Conservation (phyloP, 2,888 invertebrate species). For the Chaetogeoica ovagalla region DNA sequence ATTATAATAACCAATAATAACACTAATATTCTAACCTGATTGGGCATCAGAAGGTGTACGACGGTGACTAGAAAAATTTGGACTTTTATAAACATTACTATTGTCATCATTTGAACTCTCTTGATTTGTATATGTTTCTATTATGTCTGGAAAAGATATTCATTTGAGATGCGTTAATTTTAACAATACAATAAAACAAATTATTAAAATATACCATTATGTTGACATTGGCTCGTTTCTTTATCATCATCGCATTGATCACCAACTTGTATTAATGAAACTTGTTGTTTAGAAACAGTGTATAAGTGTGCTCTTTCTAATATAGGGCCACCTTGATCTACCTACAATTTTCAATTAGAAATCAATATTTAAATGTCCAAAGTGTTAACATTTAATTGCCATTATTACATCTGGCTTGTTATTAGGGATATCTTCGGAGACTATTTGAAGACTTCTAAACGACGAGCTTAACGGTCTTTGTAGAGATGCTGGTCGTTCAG, state of each 20-base stretch:
- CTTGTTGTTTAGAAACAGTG: conserved; percentile 75
- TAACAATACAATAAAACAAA: conserved; percentile 4
- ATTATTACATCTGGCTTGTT: conserved; percentile 44
- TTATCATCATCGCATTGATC: conserved; percentile 36
- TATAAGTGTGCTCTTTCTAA: conserved; percentile 71
- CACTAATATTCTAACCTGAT: conserved; percentile 4
- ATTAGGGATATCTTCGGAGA: conserved; percentile 59
- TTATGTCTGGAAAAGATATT: conserved; percentile 18
- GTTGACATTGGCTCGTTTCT: conserved; percentile 31
- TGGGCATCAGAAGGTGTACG: conserved; percentile 19
- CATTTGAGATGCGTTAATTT: conserved; percentile 12
- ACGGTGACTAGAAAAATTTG: conserved; percentile 43
- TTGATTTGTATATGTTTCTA: conserved; percentile 12
- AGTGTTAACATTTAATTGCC: background rate
- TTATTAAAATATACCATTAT: conserved; percentile 26
- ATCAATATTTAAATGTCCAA: background rate
- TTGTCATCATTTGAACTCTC: conserved; percentile 34
- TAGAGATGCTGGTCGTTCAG: conserved; percentile 75
- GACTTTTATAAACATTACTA: conserved; percentile 27
- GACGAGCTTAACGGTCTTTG: conserved; percentile 63
- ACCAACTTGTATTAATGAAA: conserved; percentile 59
- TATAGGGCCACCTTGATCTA: conserved; percentile 60
- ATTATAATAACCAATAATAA: too few relatives aligned
- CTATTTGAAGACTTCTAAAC: conserved; percentile 61
- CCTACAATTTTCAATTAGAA: conserved; percentile 49